phyloP scores from a whole-genome alignment of 2,888 invertebrate species.

The Troides helena region DNA sequence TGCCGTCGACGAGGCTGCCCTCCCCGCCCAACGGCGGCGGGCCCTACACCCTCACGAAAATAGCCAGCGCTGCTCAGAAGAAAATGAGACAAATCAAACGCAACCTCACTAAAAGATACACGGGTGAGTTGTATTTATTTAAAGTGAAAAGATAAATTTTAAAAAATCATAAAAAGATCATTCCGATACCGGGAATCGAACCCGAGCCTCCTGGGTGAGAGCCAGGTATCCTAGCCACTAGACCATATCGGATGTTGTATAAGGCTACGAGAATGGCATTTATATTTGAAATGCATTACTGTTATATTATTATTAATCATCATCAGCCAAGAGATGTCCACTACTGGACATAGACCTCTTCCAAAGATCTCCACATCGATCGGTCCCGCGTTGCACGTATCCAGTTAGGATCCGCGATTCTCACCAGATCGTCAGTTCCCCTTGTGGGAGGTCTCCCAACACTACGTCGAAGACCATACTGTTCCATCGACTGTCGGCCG shows the following conservation, averaged over 20 bases:
- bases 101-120: constrained; percentile 82
- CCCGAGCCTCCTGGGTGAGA: constrained; percentile 87
- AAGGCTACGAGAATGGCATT: too few relatives aligned
- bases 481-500: too few relatives aligned
- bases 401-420: too few relatives aligned
- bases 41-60: constrained; percentile 83
- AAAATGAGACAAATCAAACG: constrained; percentile 84
- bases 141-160: background rate
- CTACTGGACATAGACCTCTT: too few relatives aligned
- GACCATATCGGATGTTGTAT: constrained; percentile 65
- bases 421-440: too few relatives aligned
- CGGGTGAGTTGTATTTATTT: constrained; percentile 48
- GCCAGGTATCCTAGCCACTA: constrained; percentile 80
- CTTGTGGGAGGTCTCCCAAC: too few relatives aligned
- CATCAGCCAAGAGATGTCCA: too few relatives aligned
- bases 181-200: constrained; percentile 83
- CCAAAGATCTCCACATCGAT: too few relatives aligned
- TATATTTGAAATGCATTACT: too few relatives aligned
- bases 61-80: constrained; percentile 81
- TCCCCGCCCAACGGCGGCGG: constrained; percentile 82
- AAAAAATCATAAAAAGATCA: constrained; percentile 42
- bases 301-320: too few relatives aligned
- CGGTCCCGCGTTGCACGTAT: too few relatives aligned
- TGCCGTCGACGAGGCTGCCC: constrained; percentile 75
- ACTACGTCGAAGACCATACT: too few relatives aligned